Base-by-base conservation (phyloP, 2,888 invertebrate species). In the Tanaodytes sp. region DNA sequence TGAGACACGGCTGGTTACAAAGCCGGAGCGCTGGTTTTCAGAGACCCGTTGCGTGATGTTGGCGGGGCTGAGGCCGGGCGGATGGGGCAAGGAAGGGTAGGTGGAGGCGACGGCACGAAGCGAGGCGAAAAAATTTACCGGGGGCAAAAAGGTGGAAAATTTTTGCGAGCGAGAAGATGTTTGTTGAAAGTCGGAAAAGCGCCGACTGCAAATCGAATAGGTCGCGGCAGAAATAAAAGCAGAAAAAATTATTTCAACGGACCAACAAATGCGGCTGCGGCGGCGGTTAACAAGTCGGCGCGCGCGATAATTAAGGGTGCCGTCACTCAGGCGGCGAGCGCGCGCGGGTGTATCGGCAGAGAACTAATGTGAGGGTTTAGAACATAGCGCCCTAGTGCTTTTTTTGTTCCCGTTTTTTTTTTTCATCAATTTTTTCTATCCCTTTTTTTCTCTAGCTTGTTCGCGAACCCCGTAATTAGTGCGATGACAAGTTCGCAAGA, bases 261-360 rank as follows among this genome's bases (percentile, higher is more conserved):
- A 45, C 64, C 58, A 72, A 69, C 69, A 71, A 75, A 72, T 45
- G 72, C 36, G 48, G 31, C 54, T 43, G 66, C 37, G 42, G 72
- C 71, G 74, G n/a, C n/a, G n/a, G n/a, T 73, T 42, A 42, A 42
- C 20, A 14, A 42, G 20, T 27, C 18, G 27, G 43, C 43, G 27
- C 14, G 18, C n/a, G 14, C 5, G n/a, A 43, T 43, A 43, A 43
- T 43, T 43, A n/a, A n/a, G n/a, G n/a, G n/a, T n/a, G n/a, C n/a
- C n/a, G n/a, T n/a, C n/a, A n/a, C n/a, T n/a, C n/a, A n/a, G n/a
- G n/a, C n/a, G n/a, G n/a, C n/a, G n/a, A n/a, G n/a, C n/a, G n/a
- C n/a, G 18, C 1, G 43, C 11, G n/a, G 20, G 3, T 14, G 36
- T 11, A 36, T 12, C 36, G 36, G 12, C 2, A 8, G 36, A 11